These are phyloP conservation scores for Ophion costatus DNA, from an alignment of 2,888 invertebrate species.

Conservation along the genomic window DNA sequence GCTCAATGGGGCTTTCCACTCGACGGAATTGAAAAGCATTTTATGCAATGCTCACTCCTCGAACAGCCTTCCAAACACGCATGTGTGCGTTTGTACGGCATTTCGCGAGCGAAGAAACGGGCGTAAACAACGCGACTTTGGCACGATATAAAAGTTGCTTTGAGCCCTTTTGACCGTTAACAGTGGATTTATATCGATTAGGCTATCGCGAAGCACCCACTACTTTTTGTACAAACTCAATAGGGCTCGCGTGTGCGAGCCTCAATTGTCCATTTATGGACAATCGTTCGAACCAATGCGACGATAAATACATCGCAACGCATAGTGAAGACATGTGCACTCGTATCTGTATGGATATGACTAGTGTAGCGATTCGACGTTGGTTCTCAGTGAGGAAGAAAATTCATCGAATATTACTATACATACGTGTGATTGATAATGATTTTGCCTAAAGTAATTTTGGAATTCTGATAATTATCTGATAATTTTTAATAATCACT, in stretches of 20 bases:
- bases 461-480: too few relatives aligned
- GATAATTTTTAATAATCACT: too few relatives aligned
- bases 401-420: background rate
- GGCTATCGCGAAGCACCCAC: constrained; percentile 48
- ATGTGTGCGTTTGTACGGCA: constrained; percentile 2
- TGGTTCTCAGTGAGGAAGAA: background rate
- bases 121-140: background rate
- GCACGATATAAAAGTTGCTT: background rate
- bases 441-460: too few relatives aligned
- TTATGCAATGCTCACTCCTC: constrained; percentile 71
- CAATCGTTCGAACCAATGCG: constrained; percentile 31
- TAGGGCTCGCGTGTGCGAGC: constrained; percentile 7
- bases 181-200: constrained; percentile 3
- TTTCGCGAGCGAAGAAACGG: background rate
- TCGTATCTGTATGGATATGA: background rate
- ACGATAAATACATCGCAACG: constrained; percentile 21
- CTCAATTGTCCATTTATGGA: constrained; percentile 52
- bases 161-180: constrained; percentile 3
- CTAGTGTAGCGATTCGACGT: background rate
- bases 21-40: constrained; percentile 79
- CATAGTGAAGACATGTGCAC: background rate
- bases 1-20: constrained; percentile 79
- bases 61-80: constrained; percentile 51
- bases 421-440: too few relatives aligned
- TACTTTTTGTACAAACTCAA: constrained; percentile 27